phyloP scores from a whole-genome alignment of 2,113 vertebrate species.

The Riparia riparia region DNA sequence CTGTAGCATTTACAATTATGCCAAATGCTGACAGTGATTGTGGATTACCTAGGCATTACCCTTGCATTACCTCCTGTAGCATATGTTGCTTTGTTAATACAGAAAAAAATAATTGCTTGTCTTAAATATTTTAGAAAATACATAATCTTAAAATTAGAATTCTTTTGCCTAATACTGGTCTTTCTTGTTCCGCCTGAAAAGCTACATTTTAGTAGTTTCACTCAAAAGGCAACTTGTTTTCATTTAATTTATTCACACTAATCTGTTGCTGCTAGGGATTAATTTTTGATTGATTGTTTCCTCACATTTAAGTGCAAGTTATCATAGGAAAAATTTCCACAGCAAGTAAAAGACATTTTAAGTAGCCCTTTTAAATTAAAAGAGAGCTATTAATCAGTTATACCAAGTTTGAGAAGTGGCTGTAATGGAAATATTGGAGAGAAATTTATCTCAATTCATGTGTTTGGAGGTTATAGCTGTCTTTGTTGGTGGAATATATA shows the following conservation, averaged over 20 bases:
- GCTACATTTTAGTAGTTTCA: neutral
- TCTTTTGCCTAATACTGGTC: neutral
- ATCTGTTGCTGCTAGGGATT: neutral
- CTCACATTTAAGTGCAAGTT: neutral
- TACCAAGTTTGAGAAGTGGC: neutral
- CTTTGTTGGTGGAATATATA: neutral
- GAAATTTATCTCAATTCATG: neutral
- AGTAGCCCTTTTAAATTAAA: neutral
- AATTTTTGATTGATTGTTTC: slow-evolving; percentile 1
- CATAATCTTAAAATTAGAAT: neutral
- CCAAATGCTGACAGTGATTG: neutral
- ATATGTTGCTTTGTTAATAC: neutral
- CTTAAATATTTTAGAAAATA: neutral
- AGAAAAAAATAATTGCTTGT: neutral
- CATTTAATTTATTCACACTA: slow-evolving; percentile 1
- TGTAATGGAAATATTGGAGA: neutral
- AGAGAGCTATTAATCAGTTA: neutral
- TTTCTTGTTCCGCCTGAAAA: neutral
- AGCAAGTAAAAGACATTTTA: neutral
- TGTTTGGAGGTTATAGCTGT: neutral
- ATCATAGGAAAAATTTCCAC: neutral
- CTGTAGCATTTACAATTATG: neutral
- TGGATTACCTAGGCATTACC: neutral
- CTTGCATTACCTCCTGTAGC: neutral
- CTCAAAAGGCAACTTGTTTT: neutral